Evolutionary conservation across 1,140 invertebrate genomes (phyloP), one percentile per base, ranked within the genome.

Genomic region (Drosophila eugracilis): DNA sequence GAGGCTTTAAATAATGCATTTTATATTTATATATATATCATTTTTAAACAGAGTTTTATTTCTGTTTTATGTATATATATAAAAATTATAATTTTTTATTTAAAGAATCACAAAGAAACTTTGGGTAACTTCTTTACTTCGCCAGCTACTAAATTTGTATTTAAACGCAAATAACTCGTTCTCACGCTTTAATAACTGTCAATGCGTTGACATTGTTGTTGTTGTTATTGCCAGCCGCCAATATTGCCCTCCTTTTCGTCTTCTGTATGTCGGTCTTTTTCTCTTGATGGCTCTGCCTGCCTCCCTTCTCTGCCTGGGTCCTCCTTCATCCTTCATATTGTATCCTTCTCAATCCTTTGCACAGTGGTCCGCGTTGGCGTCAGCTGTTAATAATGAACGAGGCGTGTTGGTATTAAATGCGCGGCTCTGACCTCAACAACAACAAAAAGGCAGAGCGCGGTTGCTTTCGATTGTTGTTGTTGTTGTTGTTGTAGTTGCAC

Each of bases 311-410:
- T 7, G 24, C 5, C 3, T 21, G n/a, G 10, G n/a, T n/a, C 30
- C 6, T 3, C 12, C 3, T 30, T 9, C 1, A 12, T 14, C 41
- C 2, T 4, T 26, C 42, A 9, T 22, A 24, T 15, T 5, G 14
- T 1, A 14, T 26, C 24, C 44, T 5, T 15, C 24, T 12, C 22
- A 45, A 45, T 45, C 44, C 14, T 45, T 28, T 14, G 53, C 53
- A 57, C 41, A 44, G 52, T 42, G 37, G 52, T 24, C 21, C 22
- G 32, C 57, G 22, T 39, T 34, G 44, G 58, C 63, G 59, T 67
- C 63, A 67, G 54, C 39, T 75, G 75, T 83, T 84, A 84, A 83
- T 83, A 83, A 84, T 83, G 69, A 78, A 83, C 36, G 79, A 84
- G 50, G 39, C 36, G 74, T 58, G 63, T 76, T 41, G 54, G 60